These are phyloP conservation scores for Halcyon senegalensis DNA, from an alignment of 2,113 vertebrate genomes.

Conservation along the genomic window DNA sequence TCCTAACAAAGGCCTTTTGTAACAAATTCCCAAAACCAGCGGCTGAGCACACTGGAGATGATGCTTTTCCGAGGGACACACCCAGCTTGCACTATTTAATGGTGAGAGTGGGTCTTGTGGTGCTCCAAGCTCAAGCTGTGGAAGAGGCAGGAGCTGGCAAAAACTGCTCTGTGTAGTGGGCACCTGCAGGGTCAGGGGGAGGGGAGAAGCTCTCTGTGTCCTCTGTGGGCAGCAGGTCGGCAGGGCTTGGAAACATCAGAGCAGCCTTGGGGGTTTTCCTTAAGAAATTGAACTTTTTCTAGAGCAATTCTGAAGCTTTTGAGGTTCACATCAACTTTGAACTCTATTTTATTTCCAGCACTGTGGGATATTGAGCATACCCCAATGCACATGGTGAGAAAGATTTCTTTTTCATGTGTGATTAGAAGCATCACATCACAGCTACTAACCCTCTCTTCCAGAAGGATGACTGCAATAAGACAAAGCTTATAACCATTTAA, in stretches of 20 bases:
- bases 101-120: too few species aligned
- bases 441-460: neutral
- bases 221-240: neutral
- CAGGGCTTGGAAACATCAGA: neutral
- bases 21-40: neutral
- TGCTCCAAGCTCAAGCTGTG: neutral
- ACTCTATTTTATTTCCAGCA: neutral
- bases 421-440: neutral
- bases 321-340: neutral
- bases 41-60: neutral
- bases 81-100: fast-evolving
- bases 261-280: neutral
- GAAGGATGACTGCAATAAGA: neutral
- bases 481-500: neutral
- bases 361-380: neutral
- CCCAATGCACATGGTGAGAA: neutral
- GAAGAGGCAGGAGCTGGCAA: neutral
- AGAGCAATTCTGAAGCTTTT: neutral
- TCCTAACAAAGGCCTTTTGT: neutral
- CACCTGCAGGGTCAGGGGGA: neutral
- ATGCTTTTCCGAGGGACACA: neutral
- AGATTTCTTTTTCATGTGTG: neutral
- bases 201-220: neutral
- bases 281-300: neutral
- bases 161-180: fast-evolving